Evolutionary conservation across 2,888 invertebrate species (phyloP).

Genomic region (Xestia rhomboidea): DNA sequence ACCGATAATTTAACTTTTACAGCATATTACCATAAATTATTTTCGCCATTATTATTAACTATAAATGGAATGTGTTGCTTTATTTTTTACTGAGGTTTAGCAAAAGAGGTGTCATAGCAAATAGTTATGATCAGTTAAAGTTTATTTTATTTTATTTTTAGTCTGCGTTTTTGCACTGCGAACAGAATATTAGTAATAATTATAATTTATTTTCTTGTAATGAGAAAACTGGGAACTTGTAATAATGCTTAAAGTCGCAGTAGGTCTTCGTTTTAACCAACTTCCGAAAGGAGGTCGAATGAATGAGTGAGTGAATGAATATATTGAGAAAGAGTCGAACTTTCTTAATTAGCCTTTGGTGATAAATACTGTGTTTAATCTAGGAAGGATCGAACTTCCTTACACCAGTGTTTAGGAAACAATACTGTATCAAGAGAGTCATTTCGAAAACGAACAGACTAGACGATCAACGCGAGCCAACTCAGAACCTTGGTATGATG

Average conservation of each 20-base stretch:
- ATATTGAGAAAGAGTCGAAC: too few relatives aligned
- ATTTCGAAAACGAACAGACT: too few relatives aligned
- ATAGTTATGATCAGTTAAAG: constrained; percentile 18
- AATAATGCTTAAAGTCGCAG: not conserved
- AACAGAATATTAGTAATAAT: constrained; percentile 13
- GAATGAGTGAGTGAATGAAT: too few relatives aligned
- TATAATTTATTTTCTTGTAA: constrained; percentile 1
- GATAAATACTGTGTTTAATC: too few relatives aligned
- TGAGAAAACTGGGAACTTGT: not conserved
- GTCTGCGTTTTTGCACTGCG: not conserved
- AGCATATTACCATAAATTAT: constrained; percentile 50
- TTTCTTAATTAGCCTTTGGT: too few relatives aligned
- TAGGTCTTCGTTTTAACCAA: too few relatives aligned
- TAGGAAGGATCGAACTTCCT: too few relatives aligned
- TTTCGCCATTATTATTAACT: constrained; percentile 32
- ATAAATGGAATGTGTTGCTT: constrained; percentile 6
- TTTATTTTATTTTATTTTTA: constrained; percentile 12
- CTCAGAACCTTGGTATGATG: too few relatives aligned
- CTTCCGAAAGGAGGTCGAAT: too few relatives aligned
- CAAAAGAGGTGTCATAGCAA: constrained; percentile 40
- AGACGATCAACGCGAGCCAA: too few relatives aligned
- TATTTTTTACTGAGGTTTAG: constrained; percentile 16
- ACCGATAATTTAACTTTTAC: constrained; percentile 51
- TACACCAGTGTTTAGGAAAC: too few relatives aligned
- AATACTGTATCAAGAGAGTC: too few relatives aligned